Base-by-base conservation (phyloP, 2,797 vertebrate species). In the Monodelphis domestica region DNA sequence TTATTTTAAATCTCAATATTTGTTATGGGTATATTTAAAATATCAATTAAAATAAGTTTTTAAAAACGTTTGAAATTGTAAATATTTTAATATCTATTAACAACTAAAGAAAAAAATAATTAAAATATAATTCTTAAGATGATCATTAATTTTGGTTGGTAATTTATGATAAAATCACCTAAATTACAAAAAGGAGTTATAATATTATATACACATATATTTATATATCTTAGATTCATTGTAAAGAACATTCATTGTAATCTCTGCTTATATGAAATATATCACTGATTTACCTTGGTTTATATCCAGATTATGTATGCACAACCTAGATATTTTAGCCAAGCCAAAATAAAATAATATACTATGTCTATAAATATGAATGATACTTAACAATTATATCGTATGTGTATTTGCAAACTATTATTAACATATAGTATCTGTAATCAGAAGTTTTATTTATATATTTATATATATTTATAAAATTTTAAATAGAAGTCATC, bases 121-220 rank as follows among this genome's bases (percentile, higher is more conserved):
- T 91, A 88, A 95, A 89, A 93, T 51, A 55, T 52, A 51, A 94
- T 9, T 12, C 59, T 45, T 53, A 14, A 33, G 21, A 89, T 70
- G 38, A 38, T 33, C 5, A 63, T 28, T 0, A 38, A 91, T 88
- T 93, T 84, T 87, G 89, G 53, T 14, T 70, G 70, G 33, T n/a
- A 70, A n/a, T 70, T 38, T 70, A n/a, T 17, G 21, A 70, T 70
- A 21, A 38, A 17, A 38, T 21, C 15, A 17, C 38, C 6, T 28
- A 57, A 7, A 6, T 38, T n/a, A 38, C 6, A 30, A 70, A 70
- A 70, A 4, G 5, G 53, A 11, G 33, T 4, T 12, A n/a, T n/a
- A 4, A 38, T 63, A 63, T 63, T 70, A 70, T 70, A 6, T 38
- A 78, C 45, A n/a, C 38, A 45, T n/a, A 63, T 59, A 53, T n/a